These are phyloP conservation scores for Heliothis subflexa DNA, from an alignment of 1,140 invertebrate genomes.

Conservation along the genomic window DNA sequence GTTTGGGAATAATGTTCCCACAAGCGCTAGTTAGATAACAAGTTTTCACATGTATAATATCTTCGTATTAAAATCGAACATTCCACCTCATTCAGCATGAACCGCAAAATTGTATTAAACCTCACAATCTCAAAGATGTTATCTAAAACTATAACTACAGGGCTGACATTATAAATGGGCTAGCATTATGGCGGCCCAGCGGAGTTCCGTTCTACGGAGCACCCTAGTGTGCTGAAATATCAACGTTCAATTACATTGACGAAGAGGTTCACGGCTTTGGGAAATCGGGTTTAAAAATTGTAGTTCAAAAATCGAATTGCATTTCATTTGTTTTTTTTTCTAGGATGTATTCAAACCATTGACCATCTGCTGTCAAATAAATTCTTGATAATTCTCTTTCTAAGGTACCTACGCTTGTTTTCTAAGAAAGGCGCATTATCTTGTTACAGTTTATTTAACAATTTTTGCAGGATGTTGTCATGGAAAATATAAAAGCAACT, in stretches of 20 bases:
- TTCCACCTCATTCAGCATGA: neutral
- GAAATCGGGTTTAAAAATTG: neutral
- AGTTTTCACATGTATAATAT: neutral
- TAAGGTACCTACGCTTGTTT: too few species aligned
- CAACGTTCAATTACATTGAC: conserved; percentile 10
- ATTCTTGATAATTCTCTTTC: too few species aligned
- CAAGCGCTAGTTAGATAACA: neutral
- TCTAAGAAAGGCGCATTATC: too few species aligned
- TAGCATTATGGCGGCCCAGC: neutral
- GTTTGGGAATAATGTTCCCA: too few species aligned
- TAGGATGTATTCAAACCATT: too few species aligned
- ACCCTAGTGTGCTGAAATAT: conserved; percentile 6
- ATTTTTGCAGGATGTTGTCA: too few species aligned
- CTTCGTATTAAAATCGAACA: neutral
- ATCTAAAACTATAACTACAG: conserved; percentile 15
- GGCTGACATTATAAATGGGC: conserved; percentile 3
- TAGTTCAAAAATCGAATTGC: neutral
- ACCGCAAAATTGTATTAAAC: neutral
- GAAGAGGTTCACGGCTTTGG: neutral
- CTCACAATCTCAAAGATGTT: conserved; percentile 3
- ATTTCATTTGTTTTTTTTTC: too few species aligned
- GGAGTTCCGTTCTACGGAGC: neutral
- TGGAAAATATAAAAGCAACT: too few species aligned
- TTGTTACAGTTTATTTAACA: too few species aligned
- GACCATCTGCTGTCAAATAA: too few species aligned